phyloP scores from a whole-genome alignment of 2,888 invertebrate genomes.

The Hemicrepidius hirtus region DNA sequence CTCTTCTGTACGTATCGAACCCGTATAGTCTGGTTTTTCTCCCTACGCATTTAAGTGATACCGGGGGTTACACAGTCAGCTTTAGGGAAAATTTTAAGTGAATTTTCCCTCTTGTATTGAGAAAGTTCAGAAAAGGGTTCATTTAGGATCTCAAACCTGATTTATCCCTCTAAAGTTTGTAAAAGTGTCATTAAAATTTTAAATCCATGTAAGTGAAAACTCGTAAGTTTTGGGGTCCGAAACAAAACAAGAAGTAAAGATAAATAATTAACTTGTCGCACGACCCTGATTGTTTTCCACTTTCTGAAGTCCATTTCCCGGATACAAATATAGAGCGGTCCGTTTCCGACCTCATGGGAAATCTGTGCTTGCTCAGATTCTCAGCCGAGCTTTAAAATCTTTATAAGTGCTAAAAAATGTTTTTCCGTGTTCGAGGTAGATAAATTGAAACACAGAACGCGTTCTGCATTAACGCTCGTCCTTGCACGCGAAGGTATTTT shows the following conservation, averaged over 20 bases:
- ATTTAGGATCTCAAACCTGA: not conserved
- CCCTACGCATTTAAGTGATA: no score
- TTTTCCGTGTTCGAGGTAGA: constrained; percentile 42
- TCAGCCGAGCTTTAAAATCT: constrained; percentile 53
- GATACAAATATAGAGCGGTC: constrained; percentile 50
- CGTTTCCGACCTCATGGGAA: constrained; percentile 48
- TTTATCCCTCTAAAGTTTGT: not conserved
- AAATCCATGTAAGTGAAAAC: constrained; percentile 24
- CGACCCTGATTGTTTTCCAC: constrained; percentile 47
- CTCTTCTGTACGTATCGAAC: no score
- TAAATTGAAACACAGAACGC: constrained; percentile 39
- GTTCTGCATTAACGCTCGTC: constrained; percentile 22
- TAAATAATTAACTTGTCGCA: constrained; percentile 47
- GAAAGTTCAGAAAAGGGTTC: no score
- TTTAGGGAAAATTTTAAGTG: no score
- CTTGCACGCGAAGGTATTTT: constrained; percentile 17
- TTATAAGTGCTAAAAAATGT: constrained; percentile 54
- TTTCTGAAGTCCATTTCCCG: constrained; percentile 47
- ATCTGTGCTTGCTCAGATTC: constrained; percentile 52
- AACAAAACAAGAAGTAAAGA: constrained; percentile 34
- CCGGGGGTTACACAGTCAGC: no score
- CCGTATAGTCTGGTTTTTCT: no score
- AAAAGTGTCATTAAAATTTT: constrained; percentile 16
- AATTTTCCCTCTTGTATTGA: no score
- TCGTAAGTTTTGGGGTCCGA: constrained; percentile 24